A percentile compares a stretch with the other conserved stretches of the same genome.
Conservation (phyloP, 2,797 vertebrate genomes). For the Aplochiton taeniatus region DNA sequence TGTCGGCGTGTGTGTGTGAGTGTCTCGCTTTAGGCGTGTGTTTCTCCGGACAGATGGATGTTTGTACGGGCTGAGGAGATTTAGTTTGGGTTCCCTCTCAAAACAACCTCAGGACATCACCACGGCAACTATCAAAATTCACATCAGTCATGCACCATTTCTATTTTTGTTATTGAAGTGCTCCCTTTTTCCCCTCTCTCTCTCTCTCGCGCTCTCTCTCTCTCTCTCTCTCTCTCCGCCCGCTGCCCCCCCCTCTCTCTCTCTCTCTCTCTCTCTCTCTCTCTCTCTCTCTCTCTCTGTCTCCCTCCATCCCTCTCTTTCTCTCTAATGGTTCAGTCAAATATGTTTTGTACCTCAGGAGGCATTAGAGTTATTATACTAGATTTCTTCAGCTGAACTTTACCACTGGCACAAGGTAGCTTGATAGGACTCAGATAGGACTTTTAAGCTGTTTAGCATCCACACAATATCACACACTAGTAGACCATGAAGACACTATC, state of each 20-base stretch:
- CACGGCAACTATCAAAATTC: conserved; percentile 22
- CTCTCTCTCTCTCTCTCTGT: neutral
- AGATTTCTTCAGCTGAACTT: no score
- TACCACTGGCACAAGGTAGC: no score
- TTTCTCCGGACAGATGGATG: conserved; percentile 15
- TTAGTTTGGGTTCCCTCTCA: conserved; percentile 8
- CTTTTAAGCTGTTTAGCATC: no score
- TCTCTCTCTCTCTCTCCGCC: conserved; percentile 1
- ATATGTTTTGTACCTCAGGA: neutral
- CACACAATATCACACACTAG: no score
- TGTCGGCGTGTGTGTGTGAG: neutral
- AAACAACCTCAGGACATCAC: conserved; percentile 1
- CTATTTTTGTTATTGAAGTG: conserved; percentile 17
- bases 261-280: conserved; percentile 2
- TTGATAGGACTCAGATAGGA: no score
- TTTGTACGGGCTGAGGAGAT: conserved; percentile 11
- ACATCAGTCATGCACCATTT: conserved; percentile 11
- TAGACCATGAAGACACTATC: no score
- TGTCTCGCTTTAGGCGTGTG: neutral
- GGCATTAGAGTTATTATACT: no score
- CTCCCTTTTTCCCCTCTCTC: neutral
- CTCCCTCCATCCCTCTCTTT: neutral
- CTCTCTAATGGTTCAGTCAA: neutral
- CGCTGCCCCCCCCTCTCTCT: no score
- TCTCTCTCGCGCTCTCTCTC: no score